phyloP scores from a whole-genome alignment of 2,113 vertebrate species.

The Cyanistes caeruleus region DNA sequence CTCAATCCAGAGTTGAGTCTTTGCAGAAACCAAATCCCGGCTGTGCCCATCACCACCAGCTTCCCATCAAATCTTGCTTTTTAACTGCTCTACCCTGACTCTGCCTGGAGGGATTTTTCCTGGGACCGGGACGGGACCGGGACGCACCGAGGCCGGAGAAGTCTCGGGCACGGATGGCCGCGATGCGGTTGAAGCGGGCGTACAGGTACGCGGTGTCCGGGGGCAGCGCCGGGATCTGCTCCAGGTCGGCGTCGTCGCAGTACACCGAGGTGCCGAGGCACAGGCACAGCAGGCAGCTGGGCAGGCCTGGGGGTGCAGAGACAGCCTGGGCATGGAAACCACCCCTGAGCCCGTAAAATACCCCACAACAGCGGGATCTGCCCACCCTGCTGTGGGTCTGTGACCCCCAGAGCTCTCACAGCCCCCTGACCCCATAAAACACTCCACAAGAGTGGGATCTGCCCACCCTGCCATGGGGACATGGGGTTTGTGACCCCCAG shows the following conservation, averaged over 20 bases:
- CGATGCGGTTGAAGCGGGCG: constrained; percentile 82
- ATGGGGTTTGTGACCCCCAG: not conserved
- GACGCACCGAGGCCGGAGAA: constrained; percentile 78
- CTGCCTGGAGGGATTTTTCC: fast-evolving
- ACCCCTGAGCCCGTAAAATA: fast-evolving
- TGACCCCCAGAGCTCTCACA: not conserved
- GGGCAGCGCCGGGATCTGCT: constrained; percentile 77
- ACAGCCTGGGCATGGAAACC: fast-evolving
- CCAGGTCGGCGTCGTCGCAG: constrained; percentile 77
- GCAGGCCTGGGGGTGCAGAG: constrained; percentile 66
- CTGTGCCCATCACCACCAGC: fast-evolving
- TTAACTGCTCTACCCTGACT: fast-evolving
- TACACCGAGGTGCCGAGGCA: constrained; percentile 83
- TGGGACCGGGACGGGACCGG: fast-evolving
- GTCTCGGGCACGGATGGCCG: constrained; percentile 51
- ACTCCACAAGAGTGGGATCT: not conserved
- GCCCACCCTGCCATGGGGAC: not conserved
- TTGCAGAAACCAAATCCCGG: not conserved
- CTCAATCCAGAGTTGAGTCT: no score
- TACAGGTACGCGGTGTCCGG: constrained; percentile 80
- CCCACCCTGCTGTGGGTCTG: fast-evolving
- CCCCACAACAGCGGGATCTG: fast-evolving
- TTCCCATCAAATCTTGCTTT: fast-evolving
- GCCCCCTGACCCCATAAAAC: not conserved
- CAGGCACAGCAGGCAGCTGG: constrained; percentile 81